Evolutionary conservation across 2,888 invertebrate genomes (phyloP).

Genomic region (Coelopa pilipes): DNA sequence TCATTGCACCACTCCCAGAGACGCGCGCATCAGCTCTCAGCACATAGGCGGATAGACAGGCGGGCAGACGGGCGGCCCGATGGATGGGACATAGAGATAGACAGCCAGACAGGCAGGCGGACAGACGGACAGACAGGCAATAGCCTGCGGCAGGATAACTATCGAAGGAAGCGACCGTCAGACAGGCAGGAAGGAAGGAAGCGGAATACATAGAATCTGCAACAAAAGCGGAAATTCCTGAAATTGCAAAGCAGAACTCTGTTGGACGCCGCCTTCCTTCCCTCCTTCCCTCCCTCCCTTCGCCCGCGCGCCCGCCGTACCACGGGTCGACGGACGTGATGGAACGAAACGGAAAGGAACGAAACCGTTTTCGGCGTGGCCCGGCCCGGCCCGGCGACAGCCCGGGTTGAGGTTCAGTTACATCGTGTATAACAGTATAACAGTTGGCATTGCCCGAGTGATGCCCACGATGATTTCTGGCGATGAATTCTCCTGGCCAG

Average conservation of each 20-base stretch:
- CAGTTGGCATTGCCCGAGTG: background rate
- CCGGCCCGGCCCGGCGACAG: background rate
- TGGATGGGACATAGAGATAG: constrained; percentile 2
- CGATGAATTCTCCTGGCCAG: no score
- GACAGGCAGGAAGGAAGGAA: constrained; percentile 13
- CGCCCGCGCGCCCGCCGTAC: no score
- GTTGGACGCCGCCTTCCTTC: background rate
- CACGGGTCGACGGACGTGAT: no score
- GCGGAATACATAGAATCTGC: constrained; percentile 9
- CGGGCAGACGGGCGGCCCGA: constrained; percentile 4
- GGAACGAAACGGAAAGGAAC: no score
- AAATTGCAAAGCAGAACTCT: constrained; percentile 16
- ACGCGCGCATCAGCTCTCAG: constrained; percentile 30
- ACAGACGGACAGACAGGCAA: background rate
- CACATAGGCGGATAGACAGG: constrained; percentile 6
- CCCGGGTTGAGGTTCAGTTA: background rate
- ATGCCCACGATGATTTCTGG: no score
- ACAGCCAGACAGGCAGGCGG: background rate
- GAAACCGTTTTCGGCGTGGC: no score
- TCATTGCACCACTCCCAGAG: constrained; percentile 35
- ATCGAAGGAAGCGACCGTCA: no score
- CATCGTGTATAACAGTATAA: no score
- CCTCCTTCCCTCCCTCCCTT: no score
- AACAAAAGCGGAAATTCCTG: background rate
- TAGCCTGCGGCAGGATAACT: background rate